phyloP scores from a whole-genome alignment of 1,140 invertebrate species.

The Drosophila lowei region DNA sequence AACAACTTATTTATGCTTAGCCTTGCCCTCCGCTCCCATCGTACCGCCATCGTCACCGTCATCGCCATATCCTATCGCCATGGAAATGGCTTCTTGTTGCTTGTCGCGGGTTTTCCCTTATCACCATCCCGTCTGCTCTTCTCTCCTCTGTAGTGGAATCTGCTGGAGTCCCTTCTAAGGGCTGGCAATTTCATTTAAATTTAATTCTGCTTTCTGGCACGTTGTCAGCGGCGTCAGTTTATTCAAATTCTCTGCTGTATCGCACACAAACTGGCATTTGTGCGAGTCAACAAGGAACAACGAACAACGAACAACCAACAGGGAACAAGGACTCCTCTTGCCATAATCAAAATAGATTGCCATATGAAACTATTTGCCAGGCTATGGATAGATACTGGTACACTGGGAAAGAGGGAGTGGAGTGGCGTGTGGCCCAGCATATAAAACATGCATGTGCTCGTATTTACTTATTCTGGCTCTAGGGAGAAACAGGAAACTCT shows the following conservation, averaged over 20 bases:
- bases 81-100: constrained; percentile 51
- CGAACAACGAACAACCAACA: not conserved
- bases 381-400: constrained; percentile 21
- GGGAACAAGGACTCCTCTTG: constrained; percentile 23
- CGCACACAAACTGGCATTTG: constrained; percentile 4
- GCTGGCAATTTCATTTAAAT: constrained; percentile 75
- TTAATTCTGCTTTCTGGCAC: constrained; percentile 66
- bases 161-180: constrained; percentile 26
- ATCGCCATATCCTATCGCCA: constrained; percentile 22
- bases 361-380: constrained; percentile 68
- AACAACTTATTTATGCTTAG: constrained; percentile 80
- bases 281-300: no score
- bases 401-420: not conserved
- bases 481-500: no score
- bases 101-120: constrained; percentile 44
- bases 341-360: constrained; percentile 70
- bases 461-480: no score
- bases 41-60: constrained; percentile 24
- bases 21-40: constrained; percentile 32
- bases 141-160: not conserved
- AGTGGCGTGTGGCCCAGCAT: constrained; percentile 5
- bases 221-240: constrained; percentile 46
- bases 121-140: constrained; percentile 3
- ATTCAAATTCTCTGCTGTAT: constrained; percentile 50
- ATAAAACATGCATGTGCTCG: not conserved